Evolutionary conservation across 1,140 invertebrate species (phyloP).

Genomic region (Zaprionus ornatus): DNA sequence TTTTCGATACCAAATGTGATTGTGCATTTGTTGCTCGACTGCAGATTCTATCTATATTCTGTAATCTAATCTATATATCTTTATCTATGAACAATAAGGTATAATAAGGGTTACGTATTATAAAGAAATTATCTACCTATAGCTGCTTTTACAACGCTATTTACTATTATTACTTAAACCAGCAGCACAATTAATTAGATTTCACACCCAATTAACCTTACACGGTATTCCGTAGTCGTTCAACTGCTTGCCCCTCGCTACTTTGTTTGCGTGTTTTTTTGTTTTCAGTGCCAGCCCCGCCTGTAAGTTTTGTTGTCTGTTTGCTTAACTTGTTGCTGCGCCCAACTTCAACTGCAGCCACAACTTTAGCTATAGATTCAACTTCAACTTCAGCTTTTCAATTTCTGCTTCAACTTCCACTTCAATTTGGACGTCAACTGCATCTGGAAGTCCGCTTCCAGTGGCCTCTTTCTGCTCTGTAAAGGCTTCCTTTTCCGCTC

Average conservation of each 20-base stretch:
- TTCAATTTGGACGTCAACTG: not conserved
- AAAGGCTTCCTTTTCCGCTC: constrained; percentile 35
- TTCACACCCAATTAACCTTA: not conserved
- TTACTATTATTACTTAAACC: no score
- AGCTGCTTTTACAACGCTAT: no score
- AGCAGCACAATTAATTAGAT: not conserved
- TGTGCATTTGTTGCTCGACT: no score
- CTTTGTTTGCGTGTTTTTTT: constrained; percentile 22
- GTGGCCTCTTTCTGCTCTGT: not conserved
- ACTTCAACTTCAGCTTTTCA: not conserved
- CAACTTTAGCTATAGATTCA: constrained; percentile 2
- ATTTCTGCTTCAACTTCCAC: not conserved
- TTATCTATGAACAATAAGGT: no score
- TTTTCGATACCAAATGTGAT: no score
- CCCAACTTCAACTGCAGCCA: constrained; percentile 1
- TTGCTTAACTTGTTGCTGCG: constrained; percentile 31
- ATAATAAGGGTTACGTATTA: no score
- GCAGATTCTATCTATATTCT: no score
- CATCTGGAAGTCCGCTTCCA: not conserved
- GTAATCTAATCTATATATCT: no score
- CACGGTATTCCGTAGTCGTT: constrained; percentile 11
- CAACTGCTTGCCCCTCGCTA: not conserved
- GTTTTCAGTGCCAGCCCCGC: constrained; percentile 21
- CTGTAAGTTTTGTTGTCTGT: constrained; percentile 18
- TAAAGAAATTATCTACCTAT: no score